Evolutionary conservation across 1,140 invertebrate species (phyloP).

Genomic region (Scylla paramamosain): DNA sequence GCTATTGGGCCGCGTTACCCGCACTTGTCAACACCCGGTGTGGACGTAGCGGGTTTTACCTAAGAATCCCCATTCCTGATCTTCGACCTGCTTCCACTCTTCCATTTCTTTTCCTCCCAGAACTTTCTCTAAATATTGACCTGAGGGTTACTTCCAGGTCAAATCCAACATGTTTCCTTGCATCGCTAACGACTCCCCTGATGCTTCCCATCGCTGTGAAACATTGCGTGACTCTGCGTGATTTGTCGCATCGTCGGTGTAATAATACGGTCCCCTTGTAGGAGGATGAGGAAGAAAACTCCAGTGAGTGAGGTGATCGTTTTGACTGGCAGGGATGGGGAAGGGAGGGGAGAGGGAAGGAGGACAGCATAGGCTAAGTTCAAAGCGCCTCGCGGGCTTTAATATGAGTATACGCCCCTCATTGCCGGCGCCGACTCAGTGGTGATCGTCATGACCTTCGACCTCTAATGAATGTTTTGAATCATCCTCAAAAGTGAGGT

Average conservation of each 20-base stretch:
- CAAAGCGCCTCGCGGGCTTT: no score
- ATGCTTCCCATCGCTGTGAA: not conserved
- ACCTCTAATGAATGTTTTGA: no score
- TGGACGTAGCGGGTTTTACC: not conserved
- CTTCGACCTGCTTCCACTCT: constrained; percentile 1
- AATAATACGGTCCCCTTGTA: not conserved
- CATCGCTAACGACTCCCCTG: not conserved
- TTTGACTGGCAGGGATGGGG: not conserved
- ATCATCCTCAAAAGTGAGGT: no score
- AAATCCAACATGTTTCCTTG: not conserved
- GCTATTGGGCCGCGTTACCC: not conserved
- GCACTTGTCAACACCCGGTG: not conserved
- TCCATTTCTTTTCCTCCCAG: not conserved
- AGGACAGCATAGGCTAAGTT: no score
- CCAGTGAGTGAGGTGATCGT: not conserved
- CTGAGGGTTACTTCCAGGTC: not conserved
- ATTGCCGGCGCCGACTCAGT: no score
- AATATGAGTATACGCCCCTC: no score
- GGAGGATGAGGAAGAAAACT: not conserved
- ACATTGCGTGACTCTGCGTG: not conserved
- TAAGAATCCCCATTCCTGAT: not conserved
- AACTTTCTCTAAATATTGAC: constrained; percentile 14
- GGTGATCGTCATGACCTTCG: no score
- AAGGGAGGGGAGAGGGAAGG: no score
- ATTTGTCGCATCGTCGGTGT: not conserved